These are phyloP conservation scores for Spermophilus dauricus DNA, from an alignment of 2,113 vertebrate species.

Conservation along the genomic window DNA sequence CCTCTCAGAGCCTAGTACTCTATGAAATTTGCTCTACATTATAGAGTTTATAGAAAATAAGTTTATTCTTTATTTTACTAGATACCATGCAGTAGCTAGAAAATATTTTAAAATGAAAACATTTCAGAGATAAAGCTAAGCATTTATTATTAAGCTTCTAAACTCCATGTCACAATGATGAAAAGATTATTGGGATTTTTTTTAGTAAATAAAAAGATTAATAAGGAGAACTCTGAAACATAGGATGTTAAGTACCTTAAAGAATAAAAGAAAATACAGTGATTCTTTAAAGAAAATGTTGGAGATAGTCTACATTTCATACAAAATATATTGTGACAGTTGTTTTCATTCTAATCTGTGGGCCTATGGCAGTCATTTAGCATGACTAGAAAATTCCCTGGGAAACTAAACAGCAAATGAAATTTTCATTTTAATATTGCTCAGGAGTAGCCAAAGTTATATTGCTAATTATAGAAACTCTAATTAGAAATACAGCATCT, in stretches of 20 bases:
- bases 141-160: constrained; percentile 30
- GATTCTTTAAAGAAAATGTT: constrained; percentile 3
- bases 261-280: not conserved
- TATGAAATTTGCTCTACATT: not conserved
- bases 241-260: not conserved
- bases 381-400: constrained; percentile 14
- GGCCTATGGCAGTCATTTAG: constrained; percentile 2
- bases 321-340: constrained; percentile 12
- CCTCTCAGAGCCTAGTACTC: not conserved
- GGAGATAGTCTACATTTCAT: not conserved
- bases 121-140: not conserved
- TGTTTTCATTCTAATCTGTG: not conserved
- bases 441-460: constrained; percentile 66
- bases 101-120: not conserved
- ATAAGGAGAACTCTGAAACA: not conserved
- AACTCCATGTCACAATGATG: not conserved
- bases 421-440: constrained; percentile 76
- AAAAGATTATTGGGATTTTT: not conserved
- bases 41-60: not conserved
- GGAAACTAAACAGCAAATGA: constrained; percentile 65
- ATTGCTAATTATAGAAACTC: constrained; percentile 70
- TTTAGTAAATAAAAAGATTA: not conserved
- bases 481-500: constrained; percentile 52
- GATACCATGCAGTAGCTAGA: not conserved
- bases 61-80: not conserved